Base-by-base conservation (phyloP, 1,140 invertebrate species). In the Streblospio benedicti region DNA sequence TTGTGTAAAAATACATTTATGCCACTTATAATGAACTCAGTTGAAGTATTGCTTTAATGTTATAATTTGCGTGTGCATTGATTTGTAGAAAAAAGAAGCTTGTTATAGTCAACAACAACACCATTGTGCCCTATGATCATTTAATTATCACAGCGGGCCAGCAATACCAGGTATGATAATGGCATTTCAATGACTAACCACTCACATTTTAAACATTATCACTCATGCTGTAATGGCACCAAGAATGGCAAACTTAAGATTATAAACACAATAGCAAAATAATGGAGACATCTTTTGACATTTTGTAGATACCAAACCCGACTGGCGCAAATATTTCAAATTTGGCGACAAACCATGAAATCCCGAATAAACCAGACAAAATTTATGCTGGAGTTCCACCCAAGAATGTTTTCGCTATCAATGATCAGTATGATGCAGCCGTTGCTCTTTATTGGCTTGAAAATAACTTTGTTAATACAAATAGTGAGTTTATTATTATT, bases 141-240 rank as follows among this genome's bases (percentile, higher is more conserved):
- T 62, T 79, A 23, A 65, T 79, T 16, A 51, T 79, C 6, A 68
- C 69, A 59, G 73, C 69, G 5, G 77, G 77, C 12, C 61, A 68
- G 58, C 77, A 79, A 62, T 78, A 78, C 61, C 69, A 72, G 50
- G 57, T 70, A n/a, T n/a, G n/a, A n/a, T n/a, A n/a, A n/a, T n/a
- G n/a, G n/a, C n/a, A n/a, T n/a, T n/a, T n/a, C n/a, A n/a, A n/a
- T n/a, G n/a, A n/a, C n/a, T n/a, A n/a, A n/a, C n/a, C n/a, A n/a
- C n/a, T n/a, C n/a, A n/a, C n/a, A n/a, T n/a, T n/a, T n/a, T n/a
- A n/a, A n/a, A n/a, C n/a, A n/a, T n/a, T n/a, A n/a, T n/a, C n/a
- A n/a, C n/a, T n/a, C n/a, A n/a, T n/a, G n/a, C n/a, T n/a, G n/a
- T n/a, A n/a, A n/a, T n/a, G n/a, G n/a, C n/a, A n/a, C n/a, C n/a